Evolutionary conservation across 2,888 invertebrate genomes (phyloP).

Genomic region (Hyles lineata): DNA sequence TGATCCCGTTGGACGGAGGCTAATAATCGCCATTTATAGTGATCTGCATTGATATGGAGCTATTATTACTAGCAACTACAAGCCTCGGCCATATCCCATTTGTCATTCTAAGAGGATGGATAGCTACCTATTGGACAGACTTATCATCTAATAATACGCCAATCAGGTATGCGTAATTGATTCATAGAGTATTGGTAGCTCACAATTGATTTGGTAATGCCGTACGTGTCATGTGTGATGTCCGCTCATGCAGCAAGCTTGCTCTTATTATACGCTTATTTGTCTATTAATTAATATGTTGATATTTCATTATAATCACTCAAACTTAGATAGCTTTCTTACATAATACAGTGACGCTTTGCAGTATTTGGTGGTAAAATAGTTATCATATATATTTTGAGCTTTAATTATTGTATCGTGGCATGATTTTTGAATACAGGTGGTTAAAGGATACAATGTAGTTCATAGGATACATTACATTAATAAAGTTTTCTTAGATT

Average conservation of each 20-base stretch:
- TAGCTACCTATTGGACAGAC: constrained; percentile 48
- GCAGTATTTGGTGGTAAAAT: too few species aligned
- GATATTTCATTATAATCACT: too few species aligned
- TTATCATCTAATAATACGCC: constrained; percentile 51
- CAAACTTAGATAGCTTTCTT: too few species aligned
- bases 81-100: constrained; percentile 40
- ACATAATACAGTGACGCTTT: too few species aligned
- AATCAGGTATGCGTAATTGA: constrained; percentile 44
- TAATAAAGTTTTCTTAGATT: too few species aligned
- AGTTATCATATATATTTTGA: too few species aligned
- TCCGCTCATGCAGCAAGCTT: neutral
- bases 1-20: constrained; percentile 59
- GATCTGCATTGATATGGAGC: constrained; percentile 73
- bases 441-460: too few species aligned
- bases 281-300: neutral
- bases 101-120: constrained; percentile 39
- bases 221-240: neutral
- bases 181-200: constrained; percentile 15
- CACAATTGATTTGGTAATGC: constrained; percentile 22
- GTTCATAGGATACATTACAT: too few species aligned
- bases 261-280: neutral
- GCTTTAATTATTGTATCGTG: too few species aligned
- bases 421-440: too few species aligned
- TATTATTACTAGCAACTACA: constrained; percentile 62
- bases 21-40: constrained; percentile 80